phyloP scores from a whole-genome alignment of 2,888 invertebrate genomes.

The Clanis bilineata region DNA sequence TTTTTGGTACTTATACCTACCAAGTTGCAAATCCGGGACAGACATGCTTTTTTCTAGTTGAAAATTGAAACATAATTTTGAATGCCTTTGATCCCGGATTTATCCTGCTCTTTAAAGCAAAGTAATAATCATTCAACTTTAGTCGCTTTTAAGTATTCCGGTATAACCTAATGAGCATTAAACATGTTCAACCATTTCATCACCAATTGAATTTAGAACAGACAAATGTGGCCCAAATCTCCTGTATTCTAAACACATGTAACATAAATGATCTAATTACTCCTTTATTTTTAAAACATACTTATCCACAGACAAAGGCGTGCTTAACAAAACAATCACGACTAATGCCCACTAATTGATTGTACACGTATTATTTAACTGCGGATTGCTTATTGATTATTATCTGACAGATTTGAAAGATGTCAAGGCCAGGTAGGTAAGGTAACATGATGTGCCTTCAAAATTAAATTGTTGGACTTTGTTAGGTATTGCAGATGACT shows the following conservation, averaged over 20 bases:
- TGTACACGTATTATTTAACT: conserved; percentile 6
- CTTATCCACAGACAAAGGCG: neutral
- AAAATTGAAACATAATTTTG: no score
- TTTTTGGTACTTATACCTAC: no score
- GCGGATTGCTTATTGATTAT: neutral
- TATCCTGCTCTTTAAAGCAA: no score
- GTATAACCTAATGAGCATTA: no score
- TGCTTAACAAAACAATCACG: conserved; percentile 1
- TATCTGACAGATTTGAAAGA: neutral
- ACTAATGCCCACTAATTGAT: conserved; percentile 4
- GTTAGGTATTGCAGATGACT: neutral
- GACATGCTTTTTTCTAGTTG: no score
- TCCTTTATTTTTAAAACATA: neutral
- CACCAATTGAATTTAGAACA: no score
- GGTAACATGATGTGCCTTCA: neutral
- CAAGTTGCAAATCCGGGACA: no score
- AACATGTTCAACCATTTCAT: no score
- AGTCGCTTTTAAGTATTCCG: no score
- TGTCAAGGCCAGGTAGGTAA: conserved; percentile 6
- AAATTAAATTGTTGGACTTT: no score
- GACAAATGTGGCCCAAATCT: neutral
- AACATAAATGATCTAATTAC: neutral
- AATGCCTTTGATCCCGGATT: no score
- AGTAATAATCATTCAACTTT: no score
- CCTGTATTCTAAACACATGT: neutral